Evolutionary conservation across 2,797 vertebrate genomes (phyloP).

Genomic region (Triplophysa yarkandensis): DNA sequence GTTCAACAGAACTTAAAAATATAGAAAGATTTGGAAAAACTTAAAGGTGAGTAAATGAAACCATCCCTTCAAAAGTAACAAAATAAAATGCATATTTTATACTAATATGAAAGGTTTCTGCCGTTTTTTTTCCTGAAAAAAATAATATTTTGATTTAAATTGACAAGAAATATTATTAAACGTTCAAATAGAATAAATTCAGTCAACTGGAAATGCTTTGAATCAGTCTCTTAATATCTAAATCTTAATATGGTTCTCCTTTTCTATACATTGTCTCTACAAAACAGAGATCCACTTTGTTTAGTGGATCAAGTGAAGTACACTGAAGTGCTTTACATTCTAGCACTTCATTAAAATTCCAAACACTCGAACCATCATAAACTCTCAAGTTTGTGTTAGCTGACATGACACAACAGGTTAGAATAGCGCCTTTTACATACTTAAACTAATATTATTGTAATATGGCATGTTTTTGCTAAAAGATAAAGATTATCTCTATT

Average conservation of each 20-base stretch:
- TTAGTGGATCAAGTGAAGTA: conserved; percentile 69
- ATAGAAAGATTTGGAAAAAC: no score
- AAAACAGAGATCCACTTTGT: conserved; percentile 50
- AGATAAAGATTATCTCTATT: background rate
- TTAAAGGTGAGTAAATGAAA: no score
- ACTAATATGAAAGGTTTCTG: no score
- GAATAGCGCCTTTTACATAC: conserved; percentile 77
- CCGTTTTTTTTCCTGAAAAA: no score
- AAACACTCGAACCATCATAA: conserved; percentile 81
- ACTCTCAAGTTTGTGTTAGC: conserved; percentile 89
- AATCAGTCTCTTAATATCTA: no score
- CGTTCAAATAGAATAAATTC: no score
- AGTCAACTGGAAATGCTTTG: no score
- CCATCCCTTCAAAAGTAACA: no score
- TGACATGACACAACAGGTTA: conserved; percentile 86
- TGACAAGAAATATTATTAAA: no score
- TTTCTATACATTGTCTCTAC: conserved; percentile 43
- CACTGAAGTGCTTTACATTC: conserved; percentile 73
- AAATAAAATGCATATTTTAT: no score
- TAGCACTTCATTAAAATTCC: conserved; percentile 96
- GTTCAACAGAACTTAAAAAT: no score
- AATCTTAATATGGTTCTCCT: conserved; percentile 24
- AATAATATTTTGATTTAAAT: no score
- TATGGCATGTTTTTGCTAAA: conserved; percentile 76
- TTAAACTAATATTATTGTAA: conserved; percentile 90